These are phyloP conservation scores for Nyleta sp. DNA, from an alignment of 2,888 invertebrate species.

Conservation along the genomic window DNA sequence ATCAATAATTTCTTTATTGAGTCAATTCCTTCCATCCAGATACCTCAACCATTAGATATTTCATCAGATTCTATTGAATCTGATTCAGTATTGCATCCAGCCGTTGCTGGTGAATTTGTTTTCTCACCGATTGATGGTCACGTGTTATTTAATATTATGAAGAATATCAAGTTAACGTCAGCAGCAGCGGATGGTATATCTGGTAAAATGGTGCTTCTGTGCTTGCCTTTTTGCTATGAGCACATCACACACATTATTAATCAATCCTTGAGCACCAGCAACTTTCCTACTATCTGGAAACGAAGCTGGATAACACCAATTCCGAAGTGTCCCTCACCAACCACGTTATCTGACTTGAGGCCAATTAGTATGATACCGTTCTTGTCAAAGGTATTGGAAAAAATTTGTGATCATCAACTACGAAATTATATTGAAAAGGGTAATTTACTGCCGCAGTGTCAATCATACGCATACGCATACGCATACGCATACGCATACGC, in stretches of 20 bases:
- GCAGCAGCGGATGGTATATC: slow-evolving; percentile 15
- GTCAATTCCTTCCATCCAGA: background rate
- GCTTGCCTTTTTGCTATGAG: background rate
- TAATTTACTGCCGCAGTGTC: background rate
- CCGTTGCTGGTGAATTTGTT: background rate
- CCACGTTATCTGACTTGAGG: background rate
- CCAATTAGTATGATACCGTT: slow-evolving; percentile 14
- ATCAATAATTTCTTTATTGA: background rate
- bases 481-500: too few relatives aligned
- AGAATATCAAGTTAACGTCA: slow-evolving; percentile 1
- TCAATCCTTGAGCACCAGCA: background rate
- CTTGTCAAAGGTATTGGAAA: slow-evolving; percentile 7
- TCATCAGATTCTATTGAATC: too few relatives aligned
- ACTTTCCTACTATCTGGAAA: background rate
- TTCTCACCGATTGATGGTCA: background rate
- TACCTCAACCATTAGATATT: too few relatives aligned
- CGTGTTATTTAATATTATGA: background rate
- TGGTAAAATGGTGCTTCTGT: slow-evolving; percentile 4
- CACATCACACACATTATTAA: slow-evolving; percentile 2
- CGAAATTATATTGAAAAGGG: background rate
- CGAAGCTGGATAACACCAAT: slow-evolving; percentile 3
- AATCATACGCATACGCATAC: too few relatives aligned
- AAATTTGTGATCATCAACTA: background rate
- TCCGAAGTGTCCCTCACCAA: background rate
- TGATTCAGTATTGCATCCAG: too few relatives aligned